phyloP scores from a whole-genome alignment of 2,888 invertebrate species.

The Eurytoma californica region DNA sequence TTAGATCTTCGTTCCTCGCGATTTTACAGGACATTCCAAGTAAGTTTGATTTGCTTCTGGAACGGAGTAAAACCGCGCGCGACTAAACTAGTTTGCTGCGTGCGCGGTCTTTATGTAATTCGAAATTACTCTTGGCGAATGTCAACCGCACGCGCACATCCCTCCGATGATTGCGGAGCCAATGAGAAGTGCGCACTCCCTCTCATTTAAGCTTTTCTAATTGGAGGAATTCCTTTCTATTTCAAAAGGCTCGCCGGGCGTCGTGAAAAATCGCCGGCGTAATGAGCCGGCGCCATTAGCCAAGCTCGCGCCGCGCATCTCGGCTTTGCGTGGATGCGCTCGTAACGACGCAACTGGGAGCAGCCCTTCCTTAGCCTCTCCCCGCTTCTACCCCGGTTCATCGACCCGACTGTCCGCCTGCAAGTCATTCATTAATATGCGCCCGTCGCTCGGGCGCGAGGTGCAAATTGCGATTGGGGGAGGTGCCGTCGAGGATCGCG shows the following conservation, averaged over 20 bases:
- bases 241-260: neutral
- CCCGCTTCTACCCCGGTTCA: slow-evolving; percentile 9
- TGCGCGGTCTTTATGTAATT: no score
- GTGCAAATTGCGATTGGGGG: neutral
- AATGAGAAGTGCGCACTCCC: no score
- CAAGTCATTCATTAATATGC: slow-evolving; percentile 35
- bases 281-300: neutral
- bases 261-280: neutral
- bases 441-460: neutral
- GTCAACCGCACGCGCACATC: no score
- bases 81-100: no score
- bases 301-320: neutral
- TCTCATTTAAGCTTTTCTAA: neutral
- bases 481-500: neutral
- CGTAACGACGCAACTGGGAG: no score
- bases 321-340: neutral
- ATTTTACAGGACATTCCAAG: no score
- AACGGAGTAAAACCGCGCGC: no score
- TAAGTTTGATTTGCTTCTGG: no score
- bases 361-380: neutral
- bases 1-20: neutral
- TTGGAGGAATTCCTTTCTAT: neutral
- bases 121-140: no score
- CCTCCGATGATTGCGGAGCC: no score
- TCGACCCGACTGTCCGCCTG: slow-evolving; percentile 30